Base-by-base conservation (phyloP, 1,140 invertebrate species). In the Chelonus insularis region DNA sequence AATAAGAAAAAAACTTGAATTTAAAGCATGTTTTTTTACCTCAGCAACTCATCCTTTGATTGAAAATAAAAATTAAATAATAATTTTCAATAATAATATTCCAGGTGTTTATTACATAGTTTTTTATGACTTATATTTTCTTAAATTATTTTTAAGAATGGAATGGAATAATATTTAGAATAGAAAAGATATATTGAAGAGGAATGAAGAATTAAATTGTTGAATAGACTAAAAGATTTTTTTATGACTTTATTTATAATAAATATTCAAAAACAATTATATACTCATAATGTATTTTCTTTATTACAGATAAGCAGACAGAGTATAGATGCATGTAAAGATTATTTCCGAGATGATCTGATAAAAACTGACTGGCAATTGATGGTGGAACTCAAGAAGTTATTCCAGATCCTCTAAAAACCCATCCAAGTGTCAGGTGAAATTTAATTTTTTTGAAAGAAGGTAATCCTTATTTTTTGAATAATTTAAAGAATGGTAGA, bases 241-340 rank as follows among this genome's bases (percentile, higher is more conserved):
- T 34, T 7, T 34, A 7, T 11, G 32, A 6, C 1, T 0, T 16
- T 47, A 20, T 18, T 16, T 1, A 34, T 34, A 7, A 18, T 18
- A 20, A 47, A 9, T 9, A 4, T 20, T 20, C 2, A 18, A 47
- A 16, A 9, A 21, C 9, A 0, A 25, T 50, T 18, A 29, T 50
- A 50, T 11, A 25, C 8, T 1, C 8, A 50, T n/a, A 50, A 12
- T 25, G 32, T 47, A 55, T 51, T 68, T 41, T 72, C 80, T 79
- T 73, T 84, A 71, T 89, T 93, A 52, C 86, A 97, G 94, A 99
- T 99, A 75, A 94, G 91, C 20, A 87, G 98, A 52, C 92, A 97
- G 70, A 98, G 96, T 39, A 99, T 99, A 71, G 97, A 99, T 82
- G 96, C 95, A 2, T 98, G 97, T 81, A 99, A 99, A 82, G 92